Evolutionary conservation across 1,140 invertebrate species (phyloP).

Genomic region (Argopecten irradians): DNA sequence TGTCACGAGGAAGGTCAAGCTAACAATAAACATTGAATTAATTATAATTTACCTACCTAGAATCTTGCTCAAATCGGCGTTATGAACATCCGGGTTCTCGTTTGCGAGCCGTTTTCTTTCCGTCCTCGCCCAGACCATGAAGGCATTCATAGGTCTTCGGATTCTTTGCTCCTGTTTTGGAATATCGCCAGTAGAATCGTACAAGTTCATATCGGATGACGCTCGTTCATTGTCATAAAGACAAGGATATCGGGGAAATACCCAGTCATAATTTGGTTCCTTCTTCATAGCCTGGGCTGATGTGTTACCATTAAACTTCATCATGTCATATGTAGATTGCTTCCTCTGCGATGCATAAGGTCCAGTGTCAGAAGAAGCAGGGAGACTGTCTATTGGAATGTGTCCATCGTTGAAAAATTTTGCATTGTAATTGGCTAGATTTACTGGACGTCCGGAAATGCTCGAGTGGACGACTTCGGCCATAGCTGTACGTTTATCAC

Average conservation of each 20-base stretch:
- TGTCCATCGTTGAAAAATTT: not conserved
- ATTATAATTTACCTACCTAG: conserved; percentile 83
- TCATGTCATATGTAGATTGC: not conserved
- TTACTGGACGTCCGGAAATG: not conserved
- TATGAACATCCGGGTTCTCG: conserved; percentile 99
- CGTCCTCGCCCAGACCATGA: conserved; percentile 81
- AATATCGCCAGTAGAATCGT: not conserved
- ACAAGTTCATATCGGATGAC: not conserved
- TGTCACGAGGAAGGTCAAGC: too few relatives aligned
- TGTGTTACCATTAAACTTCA: not conserved
- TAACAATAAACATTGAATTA: too few relatives aligned
- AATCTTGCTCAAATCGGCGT: conserved; percentile 99
- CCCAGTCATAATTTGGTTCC: not conserved
- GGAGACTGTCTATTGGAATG: not conserved
- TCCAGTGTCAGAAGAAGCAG: not conserved
- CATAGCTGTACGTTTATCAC: not conserved
- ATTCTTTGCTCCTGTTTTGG: conserved; percentile 60
- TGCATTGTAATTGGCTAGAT: not conserved
- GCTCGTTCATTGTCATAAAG: not conserved
- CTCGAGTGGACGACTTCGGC: not conserved
- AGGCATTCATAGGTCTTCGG: conserved; percentile 76
- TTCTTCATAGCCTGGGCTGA: not conserved
- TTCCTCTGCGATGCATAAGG: not conserved
- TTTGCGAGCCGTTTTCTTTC: conserved; percentile 97
- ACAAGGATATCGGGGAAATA: not conserved